Evolutionary conservation across 2,797 vertebrate genomes (phyloP).

Genomic region (Carcharodon carcharias): DNA sequence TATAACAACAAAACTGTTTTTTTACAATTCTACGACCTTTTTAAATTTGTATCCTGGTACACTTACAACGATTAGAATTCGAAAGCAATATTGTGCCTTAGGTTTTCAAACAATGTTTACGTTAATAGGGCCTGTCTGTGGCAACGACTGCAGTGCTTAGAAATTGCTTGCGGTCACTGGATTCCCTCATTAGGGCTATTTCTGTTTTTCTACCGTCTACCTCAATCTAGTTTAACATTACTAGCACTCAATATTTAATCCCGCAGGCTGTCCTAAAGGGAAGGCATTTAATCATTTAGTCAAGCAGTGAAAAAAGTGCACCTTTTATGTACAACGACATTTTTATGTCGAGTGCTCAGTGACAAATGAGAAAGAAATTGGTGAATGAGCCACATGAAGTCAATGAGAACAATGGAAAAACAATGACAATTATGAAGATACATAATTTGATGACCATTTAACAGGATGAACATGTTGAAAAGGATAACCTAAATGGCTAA

Average conservation of each 20-base stretch:
- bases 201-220: not conserved
- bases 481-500: slow-evolving; percentile 12
- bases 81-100: not conserved
- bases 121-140: not conserved
- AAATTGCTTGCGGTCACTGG: not conserved
- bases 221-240: slow-evolving; percentile 14
- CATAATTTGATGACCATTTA: slow-evolving; percentile 22
- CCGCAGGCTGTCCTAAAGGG: slow-evolving; percentile 22
- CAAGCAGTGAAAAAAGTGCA: slow-evolving; percentile 19
- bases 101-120: not conserved
- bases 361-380: not conserved
- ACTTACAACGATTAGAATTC: slow-evolving; percentile 1
- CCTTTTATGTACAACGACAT: slow-evolving; percentile 6
- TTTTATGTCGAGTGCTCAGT: not conserved
- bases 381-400: slow-evolving; percentile 3
- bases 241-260: not conserved
- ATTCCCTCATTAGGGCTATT: slow-evolving; percentile 21
- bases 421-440: slow-evolving; percentile 24
- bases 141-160: not conserved
- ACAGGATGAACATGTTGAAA: slow-evolving; percentile 21
- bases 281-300: slow-evolving; percentile 27
- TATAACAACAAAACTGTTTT: too few relatives aligned
- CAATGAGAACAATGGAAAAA: slow-evolving; percentile 33
- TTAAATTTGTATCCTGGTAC: not conserved
- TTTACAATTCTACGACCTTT: not conserved